phyloP scores from a whole-genome alignment of 92 coral and sea anemone species.

The Hydrozoanthus gracilis region DNA sequence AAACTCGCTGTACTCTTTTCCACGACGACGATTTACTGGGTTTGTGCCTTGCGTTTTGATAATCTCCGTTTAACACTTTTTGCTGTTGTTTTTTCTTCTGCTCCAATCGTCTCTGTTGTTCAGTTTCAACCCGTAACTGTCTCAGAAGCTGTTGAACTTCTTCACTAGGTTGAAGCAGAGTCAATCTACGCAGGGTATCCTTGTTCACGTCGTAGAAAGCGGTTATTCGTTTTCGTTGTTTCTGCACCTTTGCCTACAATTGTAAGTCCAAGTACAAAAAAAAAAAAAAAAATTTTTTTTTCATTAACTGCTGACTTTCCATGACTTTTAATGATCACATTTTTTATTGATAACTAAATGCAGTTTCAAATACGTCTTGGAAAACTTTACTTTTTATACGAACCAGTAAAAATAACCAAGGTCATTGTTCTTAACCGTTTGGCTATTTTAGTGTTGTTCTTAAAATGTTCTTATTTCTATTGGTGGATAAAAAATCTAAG shows the following conservation, averaged over 20 bases:
- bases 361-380: too few relatives aligned
- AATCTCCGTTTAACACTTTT: not conserved
- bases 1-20: not conserved
- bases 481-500: too few relatives aligned
- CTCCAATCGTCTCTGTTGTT: not conserved
- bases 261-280: not conserved
- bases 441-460: too few relatives aligned
- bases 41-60: not conserved
- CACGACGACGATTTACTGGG: not conserved
- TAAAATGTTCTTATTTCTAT: too few relatives aligned
- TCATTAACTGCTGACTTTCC: too few relatives aligned
- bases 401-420: too few relatives aligned
- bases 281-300: too few relatives aligned
- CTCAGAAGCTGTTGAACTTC: not conserved
- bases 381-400: too few relatives aligned
- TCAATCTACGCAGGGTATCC: constrained; percentile 2
- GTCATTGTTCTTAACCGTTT: too few relatives aligned
- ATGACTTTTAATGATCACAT: too few relatives aligned
- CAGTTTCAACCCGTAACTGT: not conserved
- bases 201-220: constrained; percentile 21
- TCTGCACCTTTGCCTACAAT: constrained; percentile 18
- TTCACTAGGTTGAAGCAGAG: constrained; percentile 16
- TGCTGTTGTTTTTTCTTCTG: constrained; percentile 14
- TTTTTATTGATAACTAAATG: too few relatives aligned
- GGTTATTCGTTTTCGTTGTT: constrained; percentile 9